phyloP scores from a whole-genome alignment of 30 jellyfish, hydroid and myxozoan species.

The Clytia hemisphaerica region DNA sequence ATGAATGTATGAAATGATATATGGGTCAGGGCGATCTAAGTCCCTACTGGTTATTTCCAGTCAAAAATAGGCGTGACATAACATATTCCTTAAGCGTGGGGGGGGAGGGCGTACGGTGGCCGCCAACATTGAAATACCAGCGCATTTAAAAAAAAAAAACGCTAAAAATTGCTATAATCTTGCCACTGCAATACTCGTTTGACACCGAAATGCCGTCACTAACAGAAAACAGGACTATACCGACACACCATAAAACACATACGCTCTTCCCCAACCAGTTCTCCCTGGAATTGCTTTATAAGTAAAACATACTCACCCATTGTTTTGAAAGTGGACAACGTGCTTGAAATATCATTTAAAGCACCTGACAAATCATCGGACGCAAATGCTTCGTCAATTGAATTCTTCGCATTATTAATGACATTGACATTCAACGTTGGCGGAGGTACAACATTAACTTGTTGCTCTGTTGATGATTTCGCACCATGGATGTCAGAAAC shows the following conservation, averaged over 20 bases:
- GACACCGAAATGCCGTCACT: no score
- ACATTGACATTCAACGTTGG: slow-evolving; percentile 3
- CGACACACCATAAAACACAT: no score
- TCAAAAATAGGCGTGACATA: no score
- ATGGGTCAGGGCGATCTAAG: no score
- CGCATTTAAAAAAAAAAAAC: neutral
- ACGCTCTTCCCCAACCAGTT: no score
- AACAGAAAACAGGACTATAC: no score
- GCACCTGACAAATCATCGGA: slow-evolving; percentile 52
- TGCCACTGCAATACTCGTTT: neutral
- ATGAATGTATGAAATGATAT: no score
- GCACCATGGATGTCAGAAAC: slow-evolving; percentile 54
- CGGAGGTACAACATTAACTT: slow-evolving; percentile 33
- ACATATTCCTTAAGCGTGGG: no score
- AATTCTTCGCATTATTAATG: neutral
- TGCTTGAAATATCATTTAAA: slow-evolving; percentile 30
- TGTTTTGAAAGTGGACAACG: slow-evolving; percentile 25
- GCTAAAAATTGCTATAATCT: neutral
- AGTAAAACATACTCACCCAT: no score
- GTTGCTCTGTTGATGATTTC: slow-evolving; percentile 21
- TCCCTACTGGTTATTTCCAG: no score
- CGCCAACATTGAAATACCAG: neutral
- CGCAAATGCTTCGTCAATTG: slow-evolving; percentile 38
- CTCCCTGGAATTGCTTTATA: no score
- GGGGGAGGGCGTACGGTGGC: no score